Percentiles rank a stretch among this genome's conserved stretches.
These are phyloP conservation scores for Drosophila fuyamai DNA, from an alignment of 1,140 invertebrate species.

Conservation along the genomic window DNA sequence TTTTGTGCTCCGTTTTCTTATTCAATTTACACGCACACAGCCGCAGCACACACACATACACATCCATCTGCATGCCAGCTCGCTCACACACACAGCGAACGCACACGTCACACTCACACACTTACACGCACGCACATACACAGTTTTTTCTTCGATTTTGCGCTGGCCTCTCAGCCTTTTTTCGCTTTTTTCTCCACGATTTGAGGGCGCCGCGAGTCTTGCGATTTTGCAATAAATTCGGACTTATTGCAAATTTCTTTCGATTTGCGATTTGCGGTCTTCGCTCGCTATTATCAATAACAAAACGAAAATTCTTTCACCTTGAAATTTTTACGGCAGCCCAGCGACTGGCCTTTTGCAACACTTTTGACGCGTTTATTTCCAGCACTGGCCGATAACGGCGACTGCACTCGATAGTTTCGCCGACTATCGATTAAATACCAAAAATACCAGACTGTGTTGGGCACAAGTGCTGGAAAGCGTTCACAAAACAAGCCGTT, in stretches of 20 bases:
- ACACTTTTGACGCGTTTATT: too few relatives aligned
- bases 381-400: too few relatives aligned
- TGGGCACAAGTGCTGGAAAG: too few relatives aligned
- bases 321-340: conserved; percentile 59
- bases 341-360: too few relatives aligned
- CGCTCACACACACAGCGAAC: conserved; percentile 43
- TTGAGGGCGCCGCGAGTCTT: conserved; percentile 16
- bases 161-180: conserved; percentile 55
- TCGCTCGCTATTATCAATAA: conserved; percentile 69
- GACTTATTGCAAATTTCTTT: conserved; percentile 4
- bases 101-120: conserved; percentile 69
- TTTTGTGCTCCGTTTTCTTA: conserved; percentile 76
- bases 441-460: too few relatives aligned
- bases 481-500: too few relatives aligned
- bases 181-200: conserved; percentile 20
- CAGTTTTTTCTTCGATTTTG: conserved; percentile 69
- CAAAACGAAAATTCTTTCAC: conserved; percentile 63
- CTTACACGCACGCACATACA: conserved; percentile 60
- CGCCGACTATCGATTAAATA: too few relatives aligned
- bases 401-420: too few relatives aligned
- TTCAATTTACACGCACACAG: conserved; percentile 76
- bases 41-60: conserved; percentile 25
- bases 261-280: conserved; percentile 41
- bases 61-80: conserved; percentile 43
- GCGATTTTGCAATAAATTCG: conserved; percentile 12